Conservation (phyloP, 1,140 invertebrate genomes). For the honey bee (Apis mellifera) region Amel_HAv3.1 CM009931.2:11368501-11369000, state of each 20-base stretch:
- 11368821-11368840: background rate
- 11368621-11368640: slow-evolving; percentile 93
- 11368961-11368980: no score
- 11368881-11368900: background rate
- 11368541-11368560: slow-evolving; percentile 92
- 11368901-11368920: background rate
- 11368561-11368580: slow-evolving; percentile 86
- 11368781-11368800: background rate
- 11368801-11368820: background rate
- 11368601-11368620: slow-evolving; percentile 91
- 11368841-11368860: background rate
- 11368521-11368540: slow-evolving; percentile 86
- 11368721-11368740: slow-evolving; percentile 36
- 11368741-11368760: background rate
- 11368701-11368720: slow-evolving; percentile 25
- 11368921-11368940: no score
- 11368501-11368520: slow-evolving; percentile 19
- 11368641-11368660: slow-evolving; percentile 94
- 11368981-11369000: no score
- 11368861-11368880: background rate
- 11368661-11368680: slow-evolving; percentile 92
- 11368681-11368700: slow-evolving; percentile 88
- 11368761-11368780: background rate
- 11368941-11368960: no score
- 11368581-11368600: slow-evolving; percentile 94